Base-by-base conservation (phyloP, 2,113 vertebrate species). In the Sceloporus undulatus region DNA sequence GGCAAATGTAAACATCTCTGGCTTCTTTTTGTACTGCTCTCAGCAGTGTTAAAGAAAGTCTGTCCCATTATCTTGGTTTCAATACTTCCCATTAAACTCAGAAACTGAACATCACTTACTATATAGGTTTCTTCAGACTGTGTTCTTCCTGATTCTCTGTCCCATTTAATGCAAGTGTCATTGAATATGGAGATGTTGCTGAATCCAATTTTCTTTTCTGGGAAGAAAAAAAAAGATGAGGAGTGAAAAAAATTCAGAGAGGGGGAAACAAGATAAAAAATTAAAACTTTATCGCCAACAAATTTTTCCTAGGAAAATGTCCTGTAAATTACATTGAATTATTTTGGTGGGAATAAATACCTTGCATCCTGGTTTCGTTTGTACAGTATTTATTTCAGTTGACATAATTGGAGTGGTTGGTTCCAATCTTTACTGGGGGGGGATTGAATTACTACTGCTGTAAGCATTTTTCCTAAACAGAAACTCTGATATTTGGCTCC, bases 101-200 rank as follows among this genome's bases (percentile, higher is more conserved):
- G 59, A 86, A 86, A 88, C 11, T 29, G 3, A 34, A 5, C 7
- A 3, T 59, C 65, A 96, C 96, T 97, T 96, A 97, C 97, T 34
- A 89, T 94, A 79, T 97, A 97, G 0, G 56, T 95, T 87, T 95
- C 90, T 84, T 94, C 95, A 21, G 86, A 65, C 40, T 93, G 96
- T 68, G 92, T 84, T 73, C 91, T 95, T 91, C 91, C 75, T 0
- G 56, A 86, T 76, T 95, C 98, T 85, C 96, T 97, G 91, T 94
- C 97, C 99, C 98, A 99, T 54, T 89, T 96, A 87, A 99, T 81
- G 93, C 98, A 99, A 10, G 95, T 98, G 88, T 98, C 97, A 95
- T 99, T 97, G 89, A 97, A 95, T 91, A 98, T 23, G 25, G 94
- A 89, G 73, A 98, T 91, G 59, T 98, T 95, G 87, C 91, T 94